These are phyloP conservation scores for Dicranocentrus wangi DNA, from an alignment of 2,888 invertebrate species.

Conservation along the genomic window DNA sequence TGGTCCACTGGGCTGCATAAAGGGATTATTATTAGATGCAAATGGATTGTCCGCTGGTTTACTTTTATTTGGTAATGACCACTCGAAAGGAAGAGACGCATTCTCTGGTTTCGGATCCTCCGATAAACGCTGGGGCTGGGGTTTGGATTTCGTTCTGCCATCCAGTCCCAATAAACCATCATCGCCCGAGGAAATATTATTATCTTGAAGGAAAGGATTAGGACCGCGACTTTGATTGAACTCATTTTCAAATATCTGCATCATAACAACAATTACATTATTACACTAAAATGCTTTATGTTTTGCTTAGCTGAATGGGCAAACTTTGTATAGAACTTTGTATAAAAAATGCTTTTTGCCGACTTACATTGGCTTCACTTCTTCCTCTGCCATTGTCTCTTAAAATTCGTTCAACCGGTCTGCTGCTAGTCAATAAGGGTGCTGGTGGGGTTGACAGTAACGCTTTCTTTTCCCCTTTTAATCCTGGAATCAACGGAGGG, in stretches of 20 bases:
- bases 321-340: no score
- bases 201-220: conserved; percentile 53
- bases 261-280: background rate
- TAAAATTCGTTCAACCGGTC: conserved; percentile 62
- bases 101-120: background rate
- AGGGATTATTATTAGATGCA: conserved; percentile 38
- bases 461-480: conserved; percentile 26
- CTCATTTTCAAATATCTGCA: conserved; percentile 45
- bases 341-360: no score
- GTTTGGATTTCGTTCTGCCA: background rate
- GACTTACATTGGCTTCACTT: conserved; percentile 60
- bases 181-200: background rate
- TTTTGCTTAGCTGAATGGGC: no score
- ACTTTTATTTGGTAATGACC: conserved; percentile 39
- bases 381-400: conserved; percentile 8
- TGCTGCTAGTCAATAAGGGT: background rate
- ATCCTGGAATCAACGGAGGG: conserved; percentile 27
- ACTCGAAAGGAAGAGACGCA: conserved; percentile 38
- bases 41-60: conserved; percentile 11
- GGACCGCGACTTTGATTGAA: conserved; percentile 26
- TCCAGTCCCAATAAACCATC: background rate
- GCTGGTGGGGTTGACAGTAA: background rate
- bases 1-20: conserved; percentile 25
- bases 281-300: background rate
- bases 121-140: background rate